phyloP scores from a whole-genome alignment of 2,888 invertebrate species.

The Orthosia gracilis region DNA sequence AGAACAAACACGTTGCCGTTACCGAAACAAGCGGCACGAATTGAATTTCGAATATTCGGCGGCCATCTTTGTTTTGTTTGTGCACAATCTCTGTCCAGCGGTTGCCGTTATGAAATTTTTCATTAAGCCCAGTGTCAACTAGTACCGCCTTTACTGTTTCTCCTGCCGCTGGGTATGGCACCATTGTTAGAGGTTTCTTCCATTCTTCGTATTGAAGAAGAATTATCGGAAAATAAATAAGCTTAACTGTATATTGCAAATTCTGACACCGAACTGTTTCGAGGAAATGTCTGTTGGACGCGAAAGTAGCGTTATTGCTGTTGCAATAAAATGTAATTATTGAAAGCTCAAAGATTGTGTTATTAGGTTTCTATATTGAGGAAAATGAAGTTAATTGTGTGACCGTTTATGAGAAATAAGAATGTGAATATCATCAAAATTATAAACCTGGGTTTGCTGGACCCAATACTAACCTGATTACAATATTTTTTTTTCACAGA shows the following conservation, averaged over 20 bases:
- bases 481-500: too few species aligned
- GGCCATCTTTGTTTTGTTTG: slow-evolving; percentile 66
- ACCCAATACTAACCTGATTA: too few species aligned
- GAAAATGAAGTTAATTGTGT: background rate
- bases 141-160: slow-evolving; percentile 72
- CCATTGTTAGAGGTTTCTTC: slow-evolving; percentile 30
- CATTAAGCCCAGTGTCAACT: slow-evolving; percentile 82
- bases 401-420: background rate
- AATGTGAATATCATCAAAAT: too few species aligned
- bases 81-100: slow-evolving; percentile 65
- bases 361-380: background rate
- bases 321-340: background rate
- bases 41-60: slow-evolving; percentile 68
- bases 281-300: background rate
- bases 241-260: background rate
- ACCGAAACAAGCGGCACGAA: slow-evolving; percentile 38
- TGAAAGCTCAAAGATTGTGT: background rate
- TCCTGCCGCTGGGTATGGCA: slow-evolving; percentile 61
- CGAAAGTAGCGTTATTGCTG: background rate
- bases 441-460: too few species aligned
- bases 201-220: background rate
- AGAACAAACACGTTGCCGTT: slow-evolving; percentile 7
- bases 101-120: slow-evolving; percentile 82
- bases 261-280: background rate
- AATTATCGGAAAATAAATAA: slow-evolving; percentile 13